Evolutionary conservation across 2,797 vertebrate species (phyloP).

Genomic region (Emys orbicularis): DNA sequence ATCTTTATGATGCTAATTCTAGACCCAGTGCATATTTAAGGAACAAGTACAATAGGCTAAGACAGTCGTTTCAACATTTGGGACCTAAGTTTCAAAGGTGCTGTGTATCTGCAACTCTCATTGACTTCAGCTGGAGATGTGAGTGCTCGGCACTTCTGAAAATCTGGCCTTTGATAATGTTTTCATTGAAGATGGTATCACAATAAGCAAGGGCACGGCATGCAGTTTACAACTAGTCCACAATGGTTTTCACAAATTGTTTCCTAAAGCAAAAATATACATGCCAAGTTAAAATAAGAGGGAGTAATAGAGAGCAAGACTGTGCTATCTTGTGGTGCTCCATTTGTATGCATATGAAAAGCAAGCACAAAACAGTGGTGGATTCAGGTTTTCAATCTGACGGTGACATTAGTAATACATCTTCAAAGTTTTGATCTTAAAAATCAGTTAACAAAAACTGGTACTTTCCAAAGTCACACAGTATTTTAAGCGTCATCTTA

Average conservation of each 20-base stretch:
- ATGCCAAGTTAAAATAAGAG: background rate
- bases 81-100: background rate
- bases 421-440: background rate
- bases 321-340: background rate
- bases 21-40: background rate
- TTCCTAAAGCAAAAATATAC: conserved; percentile 2
- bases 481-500: background rate
- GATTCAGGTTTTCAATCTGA: background rate
- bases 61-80: background rate
- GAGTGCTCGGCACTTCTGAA: background rate
- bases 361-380: background rate
- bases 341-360: background rate
- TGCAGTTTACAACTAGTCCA: background rate
- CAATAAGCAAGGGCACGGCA: background rate
- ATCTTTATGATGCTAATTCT: background rate
- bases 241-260: background rate
- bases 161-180: background rate
- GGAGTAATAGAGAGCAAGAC: background rate
- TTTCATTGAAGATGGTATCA: background rate
- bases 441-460: background rate
- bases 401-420: background rate
- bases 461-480: background rate
- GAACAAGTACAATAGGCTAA: background rate
- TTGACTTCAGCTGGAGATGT: background rate
- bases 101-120: background rate